A percentile compares a stretch with the other conserved stretches of the same genome.
Evolutionary conservation across 2,888 invertebrate genomes (phyloP).

Genomic region (Electrophaes corylata): DNA sequence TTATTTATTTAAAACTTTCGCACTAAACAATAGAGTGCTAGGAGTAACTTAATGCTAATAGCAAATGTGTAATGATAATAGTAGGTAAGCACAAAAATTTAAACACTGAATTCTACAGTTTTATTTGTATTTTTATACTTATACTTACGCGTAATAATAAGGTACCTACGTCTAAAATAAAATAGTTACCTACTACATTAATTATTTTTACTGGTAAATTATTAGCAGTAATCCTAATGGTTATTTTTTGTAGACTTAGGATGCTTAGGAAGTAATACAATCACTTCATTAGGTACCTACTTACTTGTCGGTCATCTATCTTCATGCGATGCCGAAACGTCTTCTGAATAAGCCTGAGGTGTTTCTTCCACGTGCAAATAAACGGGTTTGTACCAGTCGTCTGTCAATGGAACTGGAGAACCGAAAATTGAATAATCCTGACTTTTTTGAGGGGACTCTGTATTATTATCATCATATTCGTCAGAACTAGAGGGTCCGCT

Average conservation of each 20-base stretch:
- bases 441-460: conserved; percentile 22
- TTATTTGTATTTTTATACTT: neutral
- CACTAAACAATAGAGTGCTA: too few relatives aligned
- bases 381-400: conserved; percentile 45
- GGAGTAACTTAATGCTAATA: too few relatives aligned
- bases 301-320: conserved; percentile 2
- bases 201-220: neutral
- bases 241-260: neutral
- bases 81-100: too few relatives aligned
- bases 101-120: too few relatives aligned
- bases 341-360: conserved; percentile 6
- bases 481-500: conserved; percentile 2
- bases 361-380: conserved; percentile 16
- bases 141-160: neutral
- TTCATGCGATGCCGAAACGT: conserved; percentile 19
- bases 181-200: neutral
- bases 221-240: neutral
- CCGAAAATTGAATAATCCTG: conserved; percentile 41
- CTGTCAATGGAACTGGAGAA: conserved; percentile 43
- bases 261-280: neutral
- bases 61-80: too few relatives aligned
- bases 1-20: too few relatives aligned
- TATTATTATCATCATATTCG: conserved; percentile 19
- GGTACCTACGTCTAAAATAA: too few relatives aligned
- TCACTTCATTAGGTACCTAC: neutral